phyloP scores from a whole-genome alignment of 1,140 invertebrate species.

The Chrysomallon squamiferum region DNA sequence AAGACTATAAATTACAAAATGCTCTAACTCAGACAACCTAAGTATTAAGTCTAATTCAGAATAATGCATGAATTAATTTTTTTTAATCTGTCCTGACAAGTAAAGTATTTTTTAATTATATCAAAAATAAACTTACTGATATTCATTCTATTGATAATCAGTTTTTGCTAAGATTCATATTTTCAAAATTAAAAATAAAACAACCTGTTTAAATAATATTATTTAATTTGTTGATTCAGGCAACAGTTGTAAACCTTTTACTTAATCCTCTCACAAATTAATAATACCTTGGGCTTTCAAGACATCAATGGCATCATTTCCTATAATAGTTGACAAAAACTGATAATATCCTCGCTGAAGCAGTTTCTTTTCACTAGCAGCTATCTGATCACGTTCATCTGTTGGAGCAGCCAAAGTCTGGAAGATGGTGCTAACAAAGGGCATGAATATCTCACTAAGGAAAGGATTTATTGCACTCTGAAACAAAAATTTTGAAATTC shows the following conservation, averaged over 20 bases:
- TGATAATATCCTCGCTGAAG: slow-evolving; percentile 68
- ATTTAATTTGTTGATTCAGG: no score
- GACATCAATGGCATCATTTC: slow-evolving; percentile 66
- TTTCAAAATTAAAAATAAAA: no score
- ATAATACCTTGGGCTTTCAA: slow-evolving; percentile 64
- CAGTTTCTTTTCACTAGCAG: slow-evolving; percentile 63
- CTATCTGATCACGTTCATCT: slow-evolving; percentile 67
- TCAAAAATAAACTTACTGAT: no score
- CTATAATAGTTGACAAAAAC: slow-evolving; percentile 68
- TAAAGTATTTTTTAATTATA: no score
- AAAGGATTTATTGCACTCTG: slow-evolving; percentile 69
- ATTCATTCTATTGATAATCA: no score
- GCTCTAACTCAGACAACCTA: no score
- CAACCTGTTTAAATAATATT: no score
- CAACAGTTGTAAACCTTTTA: not conserved
- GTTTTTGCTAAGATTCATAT: no score
- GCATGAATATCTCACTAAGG: slow-evolving; percentile 67
- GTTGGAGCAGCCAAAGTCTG: slow-evolving; percentile 60
- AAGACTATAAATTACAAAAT: no score
- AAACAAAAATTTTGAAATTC: not conserved
- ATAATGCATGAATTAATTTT: no score
- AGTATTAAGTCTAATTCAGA: no score
- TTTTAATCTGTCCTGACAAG: no score
- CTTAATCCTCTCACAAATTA: not conserved
- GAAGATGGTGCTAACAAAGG: slow-evolving; percentile 67